Percentiles rank a stretch among this genome's conserved stretches.
These are phyloP conservation scores for Acleris laterana DNA, from an alignment of 2,888 invertebrate species.

Conservation along the genomic window DNA sequence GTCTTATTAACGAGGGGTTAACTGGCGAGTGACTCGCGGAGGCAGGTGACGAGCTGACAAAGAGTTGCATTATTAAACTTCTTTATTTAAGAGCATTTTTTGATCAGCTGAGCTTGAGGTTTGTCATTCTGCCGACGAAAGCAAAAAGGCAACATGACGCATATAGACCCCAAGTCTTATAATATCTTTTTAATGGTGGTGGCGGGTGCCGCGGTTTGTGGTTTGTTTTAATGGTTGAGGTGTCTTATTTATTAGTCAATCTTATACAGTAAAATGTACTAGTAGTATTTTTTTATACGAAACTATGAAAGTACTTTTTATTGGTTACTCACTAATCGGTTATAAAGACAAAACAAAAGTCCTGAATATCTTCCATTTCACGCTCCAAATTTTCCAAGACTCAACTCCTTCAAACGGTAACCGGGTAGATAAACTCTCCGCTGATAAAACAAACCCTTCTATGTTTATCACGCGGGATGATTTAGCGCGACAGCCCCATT, in stretches of 20 bases:
- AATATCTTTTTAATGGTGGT: too few species aligned
- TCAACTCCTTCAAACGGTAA: constrained; percentile 14
- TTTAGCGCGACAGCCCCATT: constrained; percentile 74
- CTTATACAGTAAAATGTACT: too few species aligned
- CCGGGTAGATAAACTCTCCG: constrained; percentile 32
- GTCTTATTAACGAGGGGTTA: constrained; percentile 72
- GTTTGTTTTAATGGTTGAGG: too few species aligned
- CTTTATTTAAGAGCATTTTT: background rate
- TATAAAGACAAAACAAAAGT: background rate
- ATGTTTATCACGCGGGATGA: constrained; percentile 78
- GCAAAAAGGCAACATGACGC: too few species aligned
- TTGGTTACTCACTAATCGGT: background rate
- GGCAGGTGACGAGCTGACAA: constrained; percentile 20
- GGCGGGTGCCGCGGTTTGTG: too few species aligned
- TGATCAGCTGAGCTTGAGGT: background rate
- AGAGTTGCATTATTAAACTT: background rate
- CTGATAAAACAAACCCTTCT: constrained; percentile 74
- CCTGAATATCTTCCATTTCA: background rate
- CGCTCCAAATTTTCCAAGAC: background rate
- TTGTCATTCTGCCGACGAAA: background rate
- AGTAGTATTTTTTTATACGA: too few species aligned
- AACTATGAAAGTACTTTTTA: too few species aligned
- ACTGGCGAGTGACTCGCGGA: constrained; percentile 44
- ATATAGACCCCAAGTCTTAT: too few species aligned
- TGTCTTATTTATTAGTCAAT: too few species aligned